phyloP scores from a whole-genome alignment of 1,140 invertebrate genomes.

The Euwallacea similis region DNA sequence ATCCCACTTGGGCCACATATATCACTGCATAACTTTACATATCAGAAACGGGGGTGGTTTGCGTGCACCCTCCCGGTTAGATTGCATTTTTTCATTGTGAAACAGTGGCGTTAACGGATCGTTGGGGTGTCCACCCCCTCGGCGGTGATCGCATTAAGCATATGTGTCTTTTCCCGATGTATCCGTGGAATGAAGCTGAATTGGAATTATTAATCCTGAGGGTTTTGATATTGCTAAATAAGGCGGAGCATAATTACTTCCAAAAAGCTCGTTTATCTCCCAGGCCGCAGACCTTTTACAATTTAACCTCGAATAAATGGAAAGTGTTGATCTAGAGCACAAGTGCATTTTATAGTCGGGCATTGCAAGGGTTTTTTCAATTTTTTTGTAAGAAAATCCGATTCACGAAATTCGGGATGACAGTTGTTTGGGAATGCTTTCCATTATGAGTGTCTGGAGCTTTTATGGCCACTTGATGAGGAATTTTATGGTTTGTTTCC shows the following conservation, averaged over 20 bases:
- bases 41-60: slow-evolving; percentile 30
- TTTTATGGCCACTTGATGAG: slow-evolving; percentile 7
- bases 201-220: not conserved
- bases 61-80: slow-evolving; percentile 23
- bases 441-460: slow-evolving; percentile 6
- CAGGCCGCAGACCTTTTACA: not conserved
- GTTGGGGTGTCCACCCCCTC: slow-evolving; percentile 18
- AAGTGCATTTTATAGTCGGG: slow-evolving; percentile 22
- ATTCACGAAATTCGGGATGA: slow-evolving; percentile 7
- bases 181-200: not conserved
- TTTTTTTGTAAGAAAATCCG: slow-evolving; percentile 15
- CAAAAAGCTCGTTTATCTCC: not conserved
- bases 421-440: slow-evolving; percentile 7
- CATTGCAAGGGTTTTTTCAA: slow-evolving; percentile 16
- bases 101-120: slow-evolving; percentile 34
- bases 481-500: not conserved
- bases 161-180: slow-evolving; percentile 37
- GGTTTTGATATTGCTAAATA: not conserved
- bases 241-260: not conserved
- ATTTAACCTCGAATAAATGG: slow-evolving; percentile 4
- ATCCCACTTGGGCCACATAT: slow-evolving; percentile 36
- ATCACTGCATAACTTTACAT: slow-evolving; percentile 39
- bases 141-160: slow-evolving; percentile 37
- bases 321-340: not conserved
- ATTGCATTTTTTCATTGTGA: slow-evolving; percentile 37